Base-by-base conservation (phyloP, 2,797 vertebrate genomes). In the Microcaecilia unicolor region DNA sequence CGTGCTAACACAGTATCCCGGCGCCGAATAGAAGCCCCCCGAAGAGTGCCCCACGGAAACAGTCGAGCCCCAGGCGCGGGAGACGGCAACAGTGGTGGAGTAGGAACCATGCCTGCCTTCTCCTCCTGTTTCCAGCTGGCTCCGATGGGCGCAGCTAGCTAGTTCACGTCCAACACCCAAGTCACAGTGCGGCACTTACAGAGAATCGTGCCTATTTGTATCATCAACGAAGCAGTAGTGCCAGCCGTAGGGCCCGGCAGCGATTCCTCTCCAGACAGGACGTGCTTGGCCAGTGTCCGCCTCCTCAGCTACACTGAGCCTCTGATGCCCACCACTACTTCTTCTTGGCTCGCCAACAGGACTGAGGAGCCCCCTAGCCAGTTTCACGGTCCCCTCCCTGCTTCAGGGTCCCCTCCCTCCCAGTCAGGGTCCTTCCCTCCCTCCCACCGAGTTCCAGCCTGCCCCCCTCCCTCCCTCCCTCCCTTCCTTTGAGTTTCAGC, bases 91-190 rank as follows among this genome's bases (percentile, higher is more conserved):
- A 42, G 44, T n/a, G n/a, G n/a, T n/a, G n/a, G n/a, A n/a, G n/a
- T n/a, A 23, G 46, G 67, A 55, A 80, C 77, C 70, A 92, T 92
- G 90, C 89, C 92, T 50, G 91, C 87, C 17, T 85, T 91, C 71
- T 85, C 74, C 18, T 70, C 88, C 2, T 93, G 84, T 57, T 83
- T 89, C 53, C 87, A 91, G 46, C 70, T 83, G 57, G 69, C 80
- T 25, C 65, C 87, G 2, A 61, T 58, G 28, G 36, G 50, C 37
- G 31, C 55, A 39, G 50, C 72, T 58, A 82, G 72, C 42, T 48
- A 78, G 67, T 90, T 83, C 74, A 87, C 81, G 3, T 81, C 92
- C 10, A 88, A 84, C 2, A 81, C 86, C 4, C 88, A 90, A 55
- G 81, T 92, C 41, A 58, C 79, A 22, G 83, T 91, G 52, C 64